A percentile compares a stretch with the other conserved stretches of the same genome.
These are phyloP conservation scores for Paracyclopina nana DNA, from an alignment of 1,140 invertebrate species.

Conservation along the genomic window DNA sequence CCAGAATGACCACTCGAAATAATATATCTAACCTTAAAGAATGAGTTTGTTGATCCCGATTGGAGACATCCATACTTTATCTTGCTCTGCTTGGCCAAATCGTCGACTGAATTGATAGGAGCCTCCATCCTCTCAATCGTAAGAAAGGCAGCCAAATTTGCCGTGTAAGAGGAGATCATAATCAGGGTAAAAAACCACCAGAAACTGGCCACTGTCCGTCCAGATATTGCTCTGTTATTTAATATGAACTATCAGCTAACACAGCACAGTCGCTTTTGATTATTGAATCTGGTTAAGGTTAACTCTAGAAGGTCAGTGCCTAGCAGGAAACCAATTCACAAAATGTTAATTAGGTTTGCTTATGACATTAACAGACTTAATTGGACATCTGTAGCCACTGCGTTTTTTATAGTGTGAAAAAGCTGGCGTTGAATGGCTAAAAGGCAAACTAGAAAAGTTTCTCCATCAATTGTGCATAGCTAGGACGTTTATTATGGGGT, in stretches of 20 bases:
- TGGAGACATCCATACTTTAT: conserved; percentile 62
- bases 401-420: no score
- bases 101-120: conserved; percentile 64
- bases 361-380: no score
- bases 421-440: no score
- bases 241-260: conserved; percentile 7
- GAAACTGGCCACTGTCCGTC: conserved; percentile 29
- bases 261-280: not conserved
- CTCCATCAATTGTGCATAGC: no score
- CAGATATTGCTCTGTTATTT: conserved; percentile 31
- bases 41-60: conserved; percentile 49
- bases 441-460: no score
- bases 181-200: conserved; percentile 42
- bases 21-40: conserved; percentile 38
- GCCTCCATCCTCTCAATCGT: conserved; percentile 63
- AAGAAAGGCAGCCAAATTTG: conserved; percentile 81
- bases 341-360: no score
- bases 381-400: no score
- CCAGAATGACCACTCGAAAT: no score
- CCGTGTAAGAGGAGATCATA: conserved; percentile 41
- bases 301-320: no score
- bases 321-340: no score
- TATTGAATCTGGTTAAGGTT: no score
- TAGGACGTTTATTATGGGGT: no score
- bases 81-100: conserved; percentile 65